phyloP scores from a whole-genome alignment of 2,888 invertebrate genomes.

The Leucozona laternaria region DNA sequence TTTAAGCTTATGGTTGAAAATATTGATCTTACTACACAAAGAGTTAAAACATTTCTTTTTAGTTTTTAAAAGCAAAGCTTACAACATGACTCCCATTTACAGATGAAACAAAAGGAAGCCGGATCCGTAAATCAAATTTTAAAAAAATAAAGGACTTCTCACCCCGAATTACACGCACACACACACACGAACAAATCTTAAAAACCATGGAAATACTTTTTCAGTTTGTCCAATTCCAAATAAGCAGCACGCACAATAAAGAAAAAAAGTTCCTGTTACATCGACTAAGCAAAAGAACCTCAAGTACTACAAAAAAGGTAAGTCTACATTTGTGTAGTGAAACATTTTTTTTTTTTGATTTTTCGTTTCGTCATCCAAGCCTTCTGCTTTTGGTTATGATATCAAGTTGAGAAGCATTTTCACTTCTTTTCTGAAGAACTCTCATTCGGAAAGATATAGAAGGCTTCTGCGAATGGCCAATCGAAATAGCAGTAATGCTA shows the following conservation, averaged over 20 bases:
- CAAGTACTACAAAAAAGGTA: conserved; percentile 39
- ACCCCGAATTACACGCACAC: background rate
- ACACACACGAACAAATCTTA: conserved; percentile 10
- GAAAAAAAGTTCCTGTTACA: conserved; percentile 55
- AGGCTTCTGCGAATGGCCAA: background rate
- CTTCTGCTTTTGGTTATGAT: no score
- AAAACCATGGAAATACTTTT: conserved; percentile 62
- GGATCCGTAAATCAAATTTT: background rate
- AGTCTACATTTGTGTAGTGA: background rate
- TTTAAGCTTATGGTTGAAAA: no score
- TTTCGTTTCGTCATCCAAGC: background rate
- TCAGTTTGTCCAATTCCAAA: conserved; percentile 34
- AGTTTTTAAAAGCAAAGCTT: background rate
- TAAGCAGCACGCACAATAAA: conserved; percentile 39
- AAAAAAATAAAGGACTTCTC: background rate
- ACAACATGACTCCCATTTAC: background rate
- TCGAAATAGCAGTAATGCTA: background rate
- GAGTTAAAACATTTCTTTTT: no score
- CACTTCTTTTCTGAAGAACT: no score
- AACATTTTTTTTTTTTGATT: background rate
- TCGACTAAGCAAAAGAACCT: conserved; percentile 30
- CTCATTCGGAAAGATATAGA: no score
- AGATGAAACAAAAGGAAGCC: conserved; percentile 3
- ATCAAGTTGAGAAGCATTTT: no score
- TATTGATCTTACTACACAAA: no score